Evolutionary conservation across 2,888 invertebrate genomes (phyloP), one percentile per base, ranked within the genome.

Genomic region (Melieria picta): DNA sequence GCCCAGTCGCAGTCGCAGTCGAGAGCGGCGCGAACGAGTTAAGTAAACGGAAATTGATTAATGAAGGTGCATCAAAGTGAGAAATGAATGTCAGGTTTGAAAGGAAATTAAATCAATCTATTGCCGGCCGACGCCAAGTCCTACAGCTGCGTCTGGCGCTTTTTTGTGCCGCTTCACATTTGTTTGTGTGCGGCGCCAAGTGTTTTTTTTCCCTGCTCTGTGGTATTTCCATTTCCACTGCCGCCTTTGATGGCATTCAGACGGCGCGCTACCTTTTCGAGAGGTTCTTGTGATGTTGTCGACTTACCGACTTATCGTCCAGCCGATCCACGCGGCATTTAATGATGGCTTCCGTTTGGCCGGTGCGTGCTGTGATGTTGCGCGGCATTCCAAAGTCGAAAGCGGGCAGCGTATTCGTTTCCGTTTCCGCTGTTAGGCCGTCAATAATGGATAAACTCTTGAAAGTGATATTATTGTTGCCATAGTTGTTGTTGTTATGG

Each of bases 251-350:
- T 9, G 11, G 42, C 48, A 42, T 11, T 5, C 16, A 62, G 9
- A 2, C 13, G 47, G 62, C 11, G 62, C 11, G 11, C 50, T 50
- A 7, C 11, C 50, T 7, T 5, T 7, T 13, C 9, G 52, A 52
- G n/a, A n/a, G 52, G 1, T 50, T 64, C 30, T 30, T 30, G 30
- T 30, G 30, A 30, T 30, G 30, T 30, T 30, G 13, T 13, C 56
- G 30, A 79, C 82, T 81, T 86, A 95, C 95, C 89, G 94, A 94
- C 89, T 95, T 94, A 88, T 95, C 95, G 68, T 94, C 93, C 50
- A 95, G 90, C 83, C 94, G 93, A 87, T 94, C 93, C 77, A 95
- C 94, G 84, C 94, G 90, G 88, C 95, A 95, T 87, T 94, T 94
- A 82, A 95, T 90, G 88, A 94, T 94, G 65, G 94, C 94, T 74